phyloP scores from a whole-genome alignment of 2,113 vertebrate species.

The Spilogale gracilis region DNA sequence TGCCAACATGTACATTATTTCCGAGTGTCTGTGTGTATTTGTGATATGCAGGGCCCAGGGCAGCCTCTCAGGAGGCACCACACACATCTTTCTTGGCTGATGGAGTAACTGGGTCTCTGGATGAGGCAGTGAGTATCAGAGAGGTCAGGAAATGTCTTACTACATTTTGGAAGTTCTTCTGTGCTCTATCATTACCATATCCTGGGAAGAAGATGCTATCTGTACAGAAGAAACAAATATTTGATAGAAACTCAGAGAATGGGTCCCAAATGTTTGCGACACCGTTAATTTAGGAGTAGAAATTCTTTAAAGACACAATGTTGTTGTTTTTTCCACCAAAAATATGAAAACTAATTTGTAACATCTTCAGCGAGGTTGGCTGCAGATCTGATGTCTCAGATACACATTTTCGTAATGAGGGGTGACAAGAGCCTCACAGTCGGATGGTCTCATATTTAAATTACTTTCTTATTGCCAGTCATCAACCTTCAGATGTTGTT shows the following conservation, averaged over 20 bases:
- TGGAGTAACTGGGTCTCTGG: neutral
- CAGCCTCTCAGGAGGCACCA: neutral
- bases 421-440: neutral
- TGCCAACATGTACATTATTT: neutral
- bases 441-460: neutral
- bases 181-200: neutral
- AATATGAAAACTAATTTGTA: neutral
- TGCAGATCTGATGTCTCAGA: neutral
- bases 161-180: neutral
- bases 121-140: accelerated
- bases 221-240: neutral
- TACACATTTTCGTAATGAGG: neutral
- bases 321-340: neutral
- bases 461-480: constrained; percentile 1
- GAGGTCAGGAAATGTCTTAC: too few species aligned
- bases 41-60: neutral
- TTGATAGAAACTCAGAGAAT: neutral
- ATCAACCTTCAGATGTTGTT: neutral
- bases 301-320: neutral
- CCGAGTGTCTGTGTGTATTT: neutral
- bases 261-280: neutral
- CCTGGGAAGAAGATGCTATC: neutral
- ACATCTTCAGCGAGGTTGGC: neutral
- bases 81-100: neutral
- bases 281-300: neutral